These are phyloP conservation scores for Plusia festucae DNA, from an alignment of 2,888 invertebrate genomes.

Conservation along the genomic window DNA sequence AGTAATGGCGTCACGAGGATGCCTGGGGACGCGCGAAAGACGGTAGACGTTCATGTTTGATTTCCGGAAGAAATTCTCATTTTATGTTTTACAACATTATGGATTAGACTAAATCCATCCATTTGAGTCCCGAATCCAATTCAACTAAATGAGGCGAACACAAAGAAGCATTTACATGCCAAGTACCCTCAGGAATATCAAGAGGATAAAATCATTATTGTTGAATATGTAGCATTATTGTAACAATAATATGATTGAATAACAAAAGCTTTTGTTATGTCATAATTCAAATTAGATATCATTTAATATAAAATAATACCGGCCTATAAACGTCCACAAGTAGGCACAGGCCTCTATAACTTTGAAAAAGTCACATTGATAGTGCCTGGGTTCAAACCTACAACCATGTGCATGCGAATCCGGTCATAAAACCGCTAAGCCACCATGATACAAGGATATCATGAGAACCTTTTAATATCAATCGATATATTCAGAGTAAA, in stretches of 20 bases:
- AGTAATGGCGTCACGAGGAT: too few relatives aligned
- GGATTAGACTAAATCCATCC: slow-evolving; percentile 7
- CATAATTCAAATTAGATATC: too few relatives aligned
- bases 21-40: not conserved
- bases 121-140: slow-evolving; percentile 34
- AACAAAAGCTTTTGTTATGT: slow-evolving; percentile 1
- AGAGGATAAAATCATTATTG: slow-evolving; percentile 29
- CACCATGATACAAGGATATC: too few relatives aligned
- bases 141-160: slow-evolving; percentile 30
- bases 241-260: slow-evolving; percentile 9
- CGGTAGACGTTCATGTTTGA: not conserved
- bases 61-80: slow-evolving; percentile 3
- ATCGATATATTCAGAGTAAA: not conserved
- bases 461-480: not conserved
- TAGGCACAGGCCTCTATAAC: too few relatives aligned
- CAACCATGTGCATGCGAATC: too few relatives aligned
- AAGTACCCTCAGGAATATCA: slow-evolving; percentile 32
- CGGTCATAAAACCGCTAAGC: too few relatives aligned
- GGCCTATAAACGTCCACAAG: too few relatives aligned
- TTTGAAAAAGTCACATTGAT: too few relatives aligned
- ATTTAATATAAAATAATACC: too few relatives aligned
- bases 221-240: slow-evolving; percentile 1
- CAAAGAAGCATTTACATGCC: slow-evolving; percentile 40
- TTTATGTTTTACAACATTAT: slow-evolving; percentile 19
- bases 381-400: too few relatives aligned